Percentiles rank a stretch among this genome's conserved stretches.
Conservation (phyloP, 2,113 vertebrate genomes). For the Seriola quinqueradiata region DNA sequence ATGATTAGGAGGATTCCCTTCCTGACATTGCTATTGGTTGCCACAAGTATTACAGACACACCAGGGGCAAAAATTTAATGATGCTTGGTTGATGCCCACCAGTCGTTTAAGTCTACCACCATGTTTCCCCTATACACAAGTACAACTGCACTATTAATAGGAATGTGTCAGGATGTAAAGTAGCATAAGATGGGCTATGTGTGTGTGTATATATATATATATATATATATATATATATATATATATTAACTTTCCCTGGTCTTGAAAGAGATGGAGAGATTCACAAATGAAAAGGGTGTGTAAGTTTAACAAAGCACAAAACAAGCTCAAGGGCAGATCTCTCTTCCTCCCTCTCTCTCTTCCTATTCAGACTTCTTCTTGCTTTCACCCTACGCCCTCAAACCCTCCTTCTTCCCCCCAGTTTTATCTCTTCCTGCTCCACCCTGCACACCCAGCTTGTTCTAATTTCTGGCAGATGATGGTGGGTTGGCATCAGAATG, state of each 20-base stretch:
- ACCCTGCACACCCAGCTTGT: constrained; percentile 74
- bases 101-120: constrained; percentile 51
- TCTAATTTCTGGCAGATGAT: constrained; percentile 77
- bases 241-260: constrained; percentile 30
- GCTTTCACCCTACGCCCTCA: constrained; percentile 44
- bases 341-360: constrained; percentile 62
- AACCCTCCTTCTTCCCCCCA: constrained; percentile 45
- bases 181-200: constrained; percentile 4
- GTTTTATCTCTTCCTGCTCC: constrained; percentile 76
- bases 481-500: constrained; percentile 75
- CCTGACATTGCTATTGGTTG: constrained; percentile 47
- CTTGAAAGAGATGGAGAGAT: constrained; percentile 25
- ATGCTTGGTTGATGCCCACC: constrained; percentile 55
- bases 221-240: no score
- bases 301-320: constrained; percentile 74
- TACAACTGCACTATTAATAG: constrained; percentile 33
- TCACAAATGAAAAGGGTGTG: constrained; percentile 42
- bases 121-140: constrained; percentile 57
- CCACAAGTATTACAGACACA: constrained; percentile 52
- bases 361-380: constrained; percentile 47
- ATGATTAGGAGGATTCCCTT: constrained; percentile 66
- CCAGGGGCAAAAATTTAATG: constrained; percentile 71
- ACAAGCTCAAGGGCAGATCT: constrained; percentile 74
- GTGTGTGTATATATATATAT: no score
- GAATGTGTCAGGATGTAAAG: constrained; percentile 44